A percentile compares a stretch with the other conserved stretches of the same genome.
Evolutionary conservation across 2,797 vertebrate species (phyloP).

Genomic region (Carcharodon carcharias): DNA sequence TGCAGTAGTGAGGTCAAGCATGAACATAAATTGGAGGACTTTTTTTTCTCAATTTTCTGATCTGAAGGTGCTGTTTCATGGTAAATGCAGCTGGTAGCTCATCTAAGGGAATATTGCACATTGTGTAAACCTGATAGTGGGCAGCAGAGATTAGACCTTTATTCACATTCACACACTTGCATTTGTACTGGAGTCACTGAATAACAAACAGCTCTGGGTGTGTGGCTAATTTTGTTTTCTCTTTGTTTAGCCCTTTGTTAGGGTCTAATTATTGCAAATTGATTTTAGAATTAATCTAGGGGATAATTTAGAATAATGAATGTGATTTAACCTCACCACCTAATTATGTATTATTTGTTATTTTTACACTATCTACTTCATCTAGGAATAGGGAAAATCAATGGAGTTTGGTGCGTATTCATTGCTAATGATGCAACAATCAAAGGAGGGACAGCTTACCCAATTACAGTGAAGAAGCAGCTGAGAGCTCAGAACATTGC

Average conservation of each 20-base stretch:
- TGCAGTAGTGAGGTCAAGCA: not conserved
- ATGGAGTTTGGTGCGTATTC: slow-evolving; percentile 73
- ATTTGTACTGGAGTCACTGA: not conserved
- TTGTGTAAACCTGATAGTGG: not conserved
- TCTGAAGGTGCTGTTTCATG: not conserved
- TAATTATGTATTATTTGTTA: not conserved
- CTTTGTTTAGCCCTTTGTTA: not conserved
- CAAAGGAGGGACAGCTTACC: slow-evolving; percentile 74
- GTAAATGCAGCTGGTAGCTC: not conserved
- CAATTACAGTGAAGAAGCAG: slow-evolving; percentile 77
- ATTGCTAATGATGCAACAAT: slow-evolving; percentile 75
- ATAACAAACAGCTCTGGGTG: not conserved
- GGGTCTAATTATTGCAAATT: not conserved
- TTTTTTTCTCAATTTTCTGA: not conserved
- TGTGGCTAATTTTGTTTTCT: not conserved
- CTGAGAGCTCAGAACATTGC: slow-evolving; percentile 70
- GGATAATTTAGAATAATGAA: not conserved
- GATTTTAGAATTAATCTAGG: not conserved
- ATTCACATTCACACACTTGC: not conserved
- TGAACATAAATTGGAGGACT: not conserved
- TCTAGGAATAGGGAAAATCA: slow-evolving; percentile 71
- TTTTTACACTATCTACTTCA: slow-evolving; percentile 7
- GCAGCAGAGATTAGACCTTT: not conserved
- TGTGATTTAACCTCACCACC: not conserved
- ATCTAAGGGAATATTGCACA: not conserved